Conservation (phyloP, 2,113 vertebrate species). For the Isurus oxyrinchus region DNA sequence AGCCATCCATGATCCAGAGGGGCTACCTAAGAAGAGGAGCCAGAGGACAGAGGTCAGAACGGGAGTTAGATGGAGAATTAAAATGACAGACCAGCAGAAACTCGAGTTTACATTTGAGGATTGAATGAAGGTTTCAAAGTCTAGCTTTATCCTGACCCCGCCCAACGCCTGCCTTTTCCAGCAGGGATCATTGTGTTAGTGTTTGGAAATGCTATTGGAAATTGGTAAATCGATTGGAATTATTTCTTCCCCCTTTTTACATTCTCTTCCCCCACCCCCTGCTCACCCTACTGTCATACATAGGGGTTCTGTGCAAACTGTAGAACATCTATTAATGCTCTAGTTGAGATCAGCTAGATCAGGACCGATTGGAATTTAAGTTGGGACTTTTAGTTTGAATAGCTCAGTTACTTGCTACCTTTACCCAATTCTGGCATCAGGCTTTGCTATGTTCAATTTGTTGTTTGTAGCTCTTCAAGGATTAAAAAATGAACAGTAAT, state of each 20-base stretch:
- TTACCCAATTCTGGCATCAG: background rate
- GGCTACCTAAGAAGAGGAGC: too few species aligned
- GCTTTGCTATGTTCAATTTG: background rate
- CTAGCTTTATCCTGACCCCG: background rate
- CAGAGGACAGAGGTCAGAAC: too few species aligned
- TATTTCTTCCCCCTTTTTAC: background rate
- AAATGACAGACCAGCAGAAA: too few species aligned
- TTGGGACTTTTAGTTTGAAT: background rate
- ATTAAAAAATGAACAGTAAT: background rate
- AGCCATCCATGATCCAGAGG: too few species aligned
- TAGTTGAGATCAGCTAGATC: background rate
- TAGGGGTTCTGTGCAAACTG: background rate
- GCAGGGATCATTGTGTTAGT: background rate
- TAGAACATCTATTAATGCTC: background rate
- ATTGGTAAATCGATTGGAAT: background rate
- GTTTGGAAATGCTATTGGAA: background rate
- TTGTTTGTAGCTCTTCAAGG: background rate
- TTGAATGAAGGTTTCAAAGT: background rate
- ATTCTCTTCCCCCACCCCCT: background rate
- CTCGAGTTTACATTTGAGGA: too few species aligned
- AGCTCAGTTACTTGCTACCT: background rate
- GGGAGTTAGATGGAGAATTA: too few species aligned
- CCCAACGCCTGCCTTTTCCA: background rate
- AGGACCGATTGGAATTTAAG: background rate
- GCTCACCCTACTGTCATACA: background rate